phyloP scores from a whole-genome alignment of 2,113 vertebrate species.

The Trinectes maculatus region DNA sequence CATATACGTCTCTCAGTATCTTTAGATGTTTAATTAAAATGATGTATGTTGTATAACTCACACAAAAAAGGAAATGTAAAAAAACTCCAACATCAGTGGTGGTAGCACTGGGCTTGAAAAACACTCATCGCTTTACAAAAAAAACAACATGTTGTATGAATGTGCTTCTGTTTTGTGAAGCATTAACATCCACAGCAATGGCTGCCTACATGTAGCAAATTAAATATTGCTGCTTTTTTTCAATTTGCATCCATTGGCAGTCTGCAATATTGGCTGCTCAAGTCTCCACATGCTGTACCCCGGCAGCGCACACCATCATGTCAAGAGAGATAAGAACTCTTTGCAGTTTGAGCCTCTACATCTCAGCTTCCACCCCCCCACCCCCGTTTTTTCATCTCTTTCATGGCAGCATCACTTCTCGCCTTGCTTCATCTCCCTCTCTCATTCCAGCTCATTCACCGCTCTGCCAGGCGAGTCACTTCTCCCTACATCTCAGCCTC shows the following conservation, averaged over 20 bases:
- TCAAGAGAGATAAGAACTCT: slow-evolving; percentile 39
- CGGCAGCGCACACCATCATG: neutral
- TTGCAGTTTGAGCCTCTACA: slow-evolving; percentile 4
- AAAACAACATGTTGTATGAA: neutral
- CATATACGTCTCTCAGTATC: too few species aligned
- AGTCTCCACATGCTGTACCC: neutral
- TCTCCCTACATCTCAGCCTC: slow-evolving; percentile 42
- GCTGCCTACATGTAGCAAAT: neutral
- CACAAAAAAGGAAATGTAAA: neutral
- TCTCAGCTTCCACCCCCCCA: slow-evolving; percentile 17
- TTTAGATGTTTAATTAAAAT: too few species aligned
- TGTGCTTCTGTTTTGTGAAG: slow-evolving; percentile 20
- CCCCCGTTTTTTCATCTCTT: slow-evolving; percentile 46
- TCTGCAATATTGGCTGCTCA: neutral
- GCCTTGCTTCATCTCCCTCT: slow-evolving; percentile 47
- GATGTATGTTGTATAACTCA: neutral
- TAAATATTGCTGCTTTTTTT: slow-evolving; percentile 2
- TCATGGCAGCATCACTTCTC: slow-evolving; percentile 32
- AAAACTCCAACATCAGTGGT: too few species aligned
- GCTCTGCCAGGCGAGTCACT: slow-evolving; percentile 21
- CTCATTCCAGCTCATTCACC: slow-evolving; percentile 41
- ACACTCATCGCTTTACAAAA: too few species aligned
- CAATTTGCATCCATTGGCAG: neutral
- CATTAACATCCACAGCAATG: neutral
- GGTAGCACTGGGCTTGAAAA: too few species aligned